Percentiles rank a stretch among this genome's conserved stretches.
These are phyloP conservation scores for Onychomys leucogaster DNA, from an alignment of 2,797 vertebrate genomes.

Conservation along the genomic window DNA sequence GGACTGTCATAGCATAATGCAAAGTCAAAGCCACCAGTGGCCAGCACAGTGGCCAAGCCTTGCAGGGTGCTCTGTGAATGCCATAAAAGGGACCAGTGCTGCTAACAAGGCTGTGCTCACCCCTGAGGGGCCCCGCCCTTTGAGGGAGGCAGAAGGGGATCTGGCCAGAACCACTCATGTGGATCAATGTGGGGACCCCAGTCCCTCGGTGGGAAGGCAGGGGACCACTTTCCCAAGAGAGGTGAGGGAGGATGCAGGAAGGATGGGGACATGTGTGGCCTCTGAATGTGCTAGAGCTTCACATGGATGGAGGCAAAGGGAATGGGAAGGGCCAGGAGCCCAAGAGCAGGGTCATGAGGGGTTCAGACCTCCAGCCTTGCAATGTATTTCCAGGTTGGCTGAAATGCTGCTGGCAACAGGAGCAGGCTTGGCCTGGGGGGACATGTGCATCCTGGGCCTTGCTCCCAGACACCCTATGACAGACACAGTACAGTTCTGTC, in stretches of 20 bases:
- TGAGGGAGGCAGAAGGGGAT: no score
- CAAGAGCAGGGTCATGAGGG: background rate
- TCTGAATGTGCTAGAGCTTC: accelerated
- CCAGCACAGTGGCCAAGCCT: background rate
- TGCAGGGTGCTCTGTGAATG: background rate
- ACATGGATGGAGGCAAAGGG: no score
- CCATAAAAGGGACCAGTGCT: background rate
- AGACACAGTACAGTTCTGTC: background rate
- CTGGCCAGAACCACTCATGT: background rate
- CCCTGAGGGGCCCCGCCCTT: background rate
- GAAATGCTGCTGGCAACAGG: background rate
- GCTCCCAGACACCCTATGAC: background rate
- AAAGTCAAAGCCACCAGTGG: background rate
- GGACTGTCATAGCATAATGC: background rate
- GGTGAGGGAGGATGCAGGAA: background rate
- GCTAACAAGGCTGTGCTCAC: background rate
- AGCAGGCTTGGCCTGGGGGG: background rate
- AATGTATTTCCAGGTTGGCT: background rate
- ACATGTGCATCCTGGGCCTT: background rate
- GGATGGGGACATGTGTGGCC: background rate
- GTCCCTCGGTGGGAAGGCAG: background rate
- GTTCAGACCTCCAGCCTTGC: background rate
- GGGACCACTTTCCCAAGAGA: no score
- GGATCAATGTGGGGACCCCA: background rate
- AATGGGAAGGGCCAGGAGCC: accelerated